Evolutionary conservation across 2,888 invertebrate species (phyloP).

Genomic region (Philopedon plagiatum): DNA sequence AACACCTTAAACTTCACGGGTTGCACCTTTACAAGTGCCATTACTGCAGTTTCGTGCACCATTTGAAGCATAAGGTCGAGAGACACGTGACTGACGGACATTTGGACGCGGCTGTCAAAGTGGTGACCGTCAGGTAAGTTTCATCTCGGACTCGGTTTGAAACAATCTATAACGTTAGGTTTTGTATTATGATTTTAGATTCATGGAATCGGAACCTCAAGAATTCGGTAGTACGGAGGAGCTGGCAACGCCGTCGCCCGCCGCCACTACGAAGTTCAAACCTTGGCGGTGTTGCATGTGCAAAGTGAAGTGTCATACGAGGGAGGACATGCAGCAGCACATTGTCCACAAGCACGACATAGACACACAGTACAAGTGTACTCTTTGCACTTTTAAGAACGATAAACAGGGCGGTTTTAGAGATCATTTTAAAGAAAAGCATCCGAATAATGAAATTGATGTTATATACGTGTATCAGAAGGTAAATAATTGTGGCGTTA

Average conservation of each 20-base stretch:
- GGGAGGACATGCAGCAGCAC: slow-evolving; percentile 75
- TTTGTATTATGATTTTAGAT: too few relatives aligned
- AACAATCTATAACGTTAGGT: too few relatives aligned
- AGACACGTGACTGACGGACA: slow-evolving; percentile 78
- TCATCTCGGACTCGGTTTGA: too few relatives aligned
- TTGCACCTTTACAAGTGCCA: slow-evolving; percentile 80
- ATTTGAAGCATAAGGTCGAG: slow-evolving; percentile 75
- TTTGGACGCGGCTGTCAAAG: slow-evolving; percentile 68
- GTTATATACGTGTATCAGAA: slow-evolving; percentile 73
- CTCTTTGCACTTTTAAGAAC: slow-evolving; percentile 75
- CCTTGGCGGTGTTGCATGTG: slow-evolving; percentile 83
- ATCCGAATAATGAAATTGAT: slow-evolving; percentile 68
- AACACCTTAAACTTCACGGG: slow-evolving; percentile 85
- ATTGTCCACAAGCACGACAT: slow-evolving; percentile 74
- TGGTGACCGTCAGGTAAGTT: slow-evolving; percentile 56
- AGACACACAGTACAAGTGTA: slow-evolving; percentile 80
- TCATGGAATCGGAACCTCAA: slow-evolving; percentile 58
- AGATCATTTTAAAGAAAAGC: slow-evolving; percentile 75
- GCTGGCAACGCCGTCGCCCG: slow-evolving; percentile 48
- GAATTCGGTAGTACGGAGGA: slow-evolving; percentile 58
- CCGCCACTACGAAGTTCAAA: slow-evolving; percentile 72
- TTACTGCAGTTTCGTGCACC: slow-evolving; percentile 78
- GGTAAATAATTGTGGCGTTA: slow-evolving; percentile 48
- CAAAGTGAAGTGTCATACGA: slow-evolving; percentile 73
- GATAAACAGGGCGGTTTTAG: slow-evolving; percentile 73